These are phyloP conservation scores for Sylvicola cinctus DNA, from an alignment of 2,888 invertebrate species.

Conservation along the genomic window DNA sequence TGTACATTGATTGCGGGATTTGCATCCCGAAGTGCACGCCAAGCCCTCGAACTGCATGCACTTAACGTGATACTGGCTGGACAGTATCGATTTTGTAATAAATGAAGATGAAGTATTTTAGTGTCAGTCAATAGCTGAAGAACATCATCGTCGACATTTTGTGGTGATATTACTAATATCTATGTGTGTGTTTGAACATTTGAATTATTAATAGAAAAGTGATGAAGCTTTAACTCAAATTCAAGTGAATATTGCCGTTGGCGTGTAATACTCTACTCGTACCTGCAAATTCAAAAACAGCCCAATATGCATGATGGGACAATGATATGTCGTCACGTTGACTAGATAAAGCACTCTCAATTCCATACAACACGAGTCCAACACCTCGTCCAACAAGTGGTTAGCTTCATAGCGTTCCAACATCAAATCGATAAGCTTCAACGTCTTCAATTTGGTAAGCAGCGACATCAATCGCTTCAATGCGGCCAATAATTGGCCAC, in stretches of 20 bases:
- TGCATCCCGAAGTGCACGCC: constrained; percentile 29
- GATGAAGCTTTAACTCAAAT: no score
- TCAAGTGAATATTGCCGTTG: no score
- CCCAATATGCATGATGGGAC: constrained; percentile 51
- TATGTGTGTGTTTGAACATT: constrained; percentile 17
- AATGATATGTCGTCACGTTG: constrained; percentile 48
- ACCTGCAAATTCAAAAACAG: constrained; percentile 53
- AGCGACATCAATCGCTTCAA: constrained; percentile 46
- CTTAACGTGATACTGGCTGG: constrained; percentile 31
- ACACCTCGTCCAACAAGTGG: constrained; percentile 49
- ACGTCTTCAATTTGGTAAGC: constrained; percentile 34
- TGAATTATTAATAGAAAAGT: no score
- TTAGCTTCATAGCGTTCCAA: constrained; percentile 48
- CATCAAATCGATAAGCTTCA: constrained; percentile 54
- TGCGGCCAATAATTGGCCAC: constrained; percentile 42
- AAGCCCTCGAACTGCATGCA: constrained; percentile 27
- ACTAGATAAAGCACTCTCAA: constrained; percentile 43
- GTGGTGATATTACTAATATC: constrained; percentile 44
- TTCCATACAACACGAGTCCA: constrained; percentile 38
- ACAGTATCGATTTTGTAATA: constrained; percentile 51
- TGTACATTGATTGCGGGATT: constrained; percentile 45
- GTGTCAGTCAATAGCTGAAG: constrained; percentile 40
- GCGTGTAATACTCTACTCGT: not conserved
- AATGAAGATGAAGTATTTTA: constrained; percentile 41
- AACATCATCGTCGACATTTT: constrained; percentile 54